Evolutionary conservation across 64 coral and sea anemone genomes (phyloP).

Genomic region (Platygyra sinensis): DNA sequence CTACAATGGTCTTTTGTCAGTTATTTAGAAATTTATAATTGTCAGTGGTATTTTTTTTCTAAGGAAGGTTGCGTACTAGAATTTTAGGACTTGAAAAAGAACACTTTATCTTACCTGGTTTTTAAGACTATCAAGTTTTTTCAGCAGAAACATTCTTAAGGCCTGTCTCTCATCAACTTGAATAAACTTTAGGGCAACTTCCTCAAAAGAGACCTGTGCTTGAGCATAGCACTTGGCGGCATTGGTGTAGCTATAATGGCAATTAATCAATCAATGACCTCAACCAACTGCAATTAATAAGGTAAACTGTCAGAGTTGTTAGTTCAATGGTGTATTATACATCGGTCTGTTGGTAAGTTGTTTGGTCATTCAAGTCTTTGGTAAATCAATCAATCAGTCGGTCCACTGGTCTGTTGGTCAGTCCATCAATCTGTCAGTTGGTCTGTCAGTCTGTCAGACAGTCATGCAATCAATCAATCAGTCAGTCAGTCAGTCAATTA

Average conservation of each 20-base stretch:
- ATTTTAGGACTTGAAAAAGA: background rate
- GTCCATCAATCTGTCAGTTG: too few species aligned
- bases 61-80: too few species aligned
- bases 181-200: constrained; percentile 94
- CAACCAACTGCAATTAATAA: background rate
- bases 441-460: too few species aligned
- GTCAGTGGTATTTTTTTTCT: too few species aligned
- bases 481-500: too few species aligned
- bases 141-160: constrained; percentile 91
- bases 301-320: background rate
- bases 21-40: too few species aligned
- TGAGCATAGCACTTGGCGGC: constrained; percentile 94
- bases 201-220: constrained; percentile 95
- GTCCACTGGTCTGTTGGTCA: too few species aligned
- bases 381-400: background rate
- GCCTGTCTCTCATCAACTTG: constrained; percentile 80
- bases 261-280: background rate
- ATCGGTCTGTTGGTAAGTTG: too few species aligned
- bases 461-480: too few species aligned
- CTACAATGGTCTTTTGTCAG: too few species aligned
- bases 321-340: background rate
- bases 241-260: constrained; percentile 29
- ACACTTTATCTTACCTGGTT: constrained; percentile 34
- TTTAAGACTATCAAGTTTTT: constrained; percentile 87
- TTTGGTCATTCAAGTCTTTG: too few species aligned